Conservation (phyloP, 2,113 vertebrate genomes). For the Pseudorectes ferrugineus region DNA sequence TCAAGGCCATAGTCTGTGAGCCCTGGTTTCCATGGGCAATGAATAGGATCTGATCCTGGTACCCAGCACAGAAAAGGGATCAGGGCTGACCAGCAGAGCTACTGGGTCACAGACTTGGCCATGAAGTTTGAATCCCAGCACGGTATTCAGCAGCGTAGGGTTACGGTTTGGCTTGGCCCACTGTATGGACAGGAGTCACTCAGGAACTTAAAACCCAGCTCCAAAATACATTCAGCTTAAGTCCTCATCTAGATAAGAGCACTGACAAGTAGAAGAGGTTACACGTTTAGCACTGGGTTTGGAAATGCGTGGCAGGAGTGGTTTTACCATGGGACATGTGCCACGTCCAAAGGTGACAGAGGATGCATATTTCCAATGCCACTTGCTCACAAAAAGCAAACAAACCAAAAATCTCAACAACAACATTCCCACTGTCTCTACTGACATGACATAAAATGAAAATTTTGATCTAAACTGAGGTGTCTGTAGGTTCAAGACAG, state of each 20-base stretch:
- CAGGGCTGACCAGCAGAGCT: background rate
- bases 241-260: background rate
- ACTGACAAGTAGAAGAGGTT: background rate
- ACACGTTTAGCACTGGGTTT: background rate
- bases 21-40: background rate
- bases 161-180: background rate
- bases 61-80: background rate
- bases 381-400: background rate
- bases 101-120: background rate
- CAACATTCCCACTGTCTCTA: background rate
- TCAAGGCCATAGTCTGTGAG: background rate
- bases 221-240: background rate
- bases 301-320: background rate
- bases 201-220: background rate
- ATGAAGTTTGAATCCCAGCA: background rate
- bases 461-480: background rate
- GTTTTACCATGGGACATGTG: background rate
- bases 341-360: background rate
- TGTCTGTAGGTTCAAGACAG: background rate
- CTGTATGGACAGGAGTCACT: background rate
- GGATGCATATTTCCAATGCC: background rate
- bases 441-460: background rate
- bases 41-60: background rate
- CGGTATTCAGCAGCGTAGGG: accelerated
- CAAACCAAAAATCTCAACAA: background rate